phyloP scores from a whole-genome alignment of 2,888 invertebrate species.

The Amorpha juglandis region DNA sequence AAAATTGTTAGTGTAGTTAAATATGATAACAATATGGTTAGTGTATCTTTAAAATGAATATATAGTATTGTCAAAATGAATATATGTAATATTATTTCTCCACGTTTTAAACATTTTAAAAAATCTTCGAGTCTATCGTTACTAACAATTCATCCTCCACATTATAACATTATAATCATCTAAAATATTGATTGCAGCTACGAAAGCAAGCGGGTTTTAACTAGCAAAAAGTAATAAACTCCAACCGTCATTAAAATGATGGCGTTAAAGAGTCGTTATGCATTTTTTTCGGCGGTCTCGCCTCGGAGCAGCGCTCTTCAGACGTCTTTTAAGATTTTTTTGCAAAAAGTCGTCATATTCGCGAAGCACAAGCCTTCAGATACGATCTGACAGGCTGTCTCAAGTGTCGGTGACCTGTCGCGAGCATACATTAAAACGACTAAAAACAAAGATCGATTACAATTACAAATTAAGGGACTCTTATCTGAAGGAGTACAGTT shows the following conservation, averaged over 20 bases:
- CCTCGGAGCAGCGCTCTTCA: constrained; percentile 62
- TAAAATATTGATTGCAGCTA: not conserved
- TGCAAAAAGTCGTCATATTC: constrained; percentile 73
- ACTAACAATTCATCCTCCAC: not conserved
- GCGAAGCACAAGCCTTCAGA: constrained; percentile 55
- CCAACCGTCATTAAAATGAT: constrained; percentile 50
- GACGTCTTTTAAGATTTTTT: constrained; percentile 67
- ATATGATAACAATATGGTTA: too few species aligned
- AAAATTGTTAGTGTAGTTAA: too few species aligned
- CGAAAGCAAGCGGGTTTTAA: constrained; percentile 10
- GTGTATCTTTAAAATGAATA: too few species aligned
- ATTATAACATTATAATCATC: not conserved
- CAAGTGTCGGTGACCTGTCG: constrained; percentile 66
- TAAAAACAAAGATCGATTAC: constrained; percentile 45
- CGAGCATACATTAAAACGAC: constrained; percentile 37
- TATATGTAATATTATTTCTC: too few species aligned
- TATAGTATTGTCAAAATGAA: too few species aligned
- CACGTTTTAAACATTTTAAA: not conserved
- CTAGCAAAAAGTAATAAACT: constrained; percentile 31
- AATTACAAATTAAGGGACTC: not conserved
- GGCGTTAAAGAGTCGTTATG: constrained; percentile 59
- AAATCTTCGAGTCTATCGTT: not conserved
- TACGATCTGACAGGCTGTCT: constrained; percentile 67
- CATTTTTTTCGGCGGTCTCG: constrained; percentile 65
- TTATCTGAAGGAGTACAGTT: not conserved